Evolutionary conservation across 2,888 invertebrate genomes (phyloP).

Genomic region (Calameuta filiformis): DNA sequence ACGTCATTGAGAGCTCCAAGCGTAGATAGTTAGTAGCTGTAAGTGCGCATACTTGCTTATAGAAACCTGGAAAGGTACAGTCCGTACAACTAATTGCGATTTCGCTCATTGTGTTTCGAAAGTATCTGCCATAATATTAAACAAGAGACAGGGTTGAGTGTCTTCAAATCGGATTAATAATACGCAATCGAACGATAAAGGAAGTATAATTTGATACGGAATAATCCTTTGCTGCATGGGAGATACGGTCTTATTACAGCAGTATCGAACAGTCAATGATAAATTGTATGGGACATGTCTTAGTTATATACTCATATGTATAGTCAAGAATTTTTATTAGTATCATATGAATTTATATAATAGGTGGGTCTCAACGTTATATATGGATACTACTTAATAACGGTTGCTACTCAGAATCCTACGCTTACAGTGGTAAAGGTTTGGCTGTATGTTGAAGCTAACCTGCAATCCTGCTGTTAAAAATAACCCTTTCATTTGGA

Average conservation of each 20-base stretch:
- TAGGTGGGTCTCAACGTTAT: background rate
- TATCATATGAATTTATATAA: background rate
- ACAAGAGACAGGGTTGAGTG: background rate
- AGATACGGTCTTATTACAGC: background rate
- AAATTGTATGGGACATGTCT: background rate
- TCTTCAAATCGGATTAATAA: background rate
- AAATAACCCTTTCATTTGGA: slow-evolving; percentile 17
- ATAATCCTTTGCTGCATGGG: background rate
- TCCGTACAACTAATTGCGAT: background rate
- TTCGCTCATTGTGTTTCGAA: background rate
- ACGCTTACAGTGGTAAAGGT: background rate
- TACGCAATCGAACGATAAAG: background rate
- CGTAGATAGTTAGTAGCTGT: background rate
- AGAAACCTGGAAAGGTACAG: background rate
- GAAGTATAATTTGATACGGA: background rate
- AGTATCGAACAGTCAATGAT: background rate
- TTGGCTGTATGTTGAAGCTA: slow-evolving; percentile 1
- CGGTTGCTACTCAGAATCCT: background rate
- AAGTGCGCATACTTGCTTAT: background rate
- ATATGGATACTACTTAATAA: background rate
- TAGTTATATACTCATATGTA: background rate
- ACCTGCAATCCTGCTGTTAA: slow-evolving; percentile 4
- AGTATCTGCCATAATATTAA: background rate
- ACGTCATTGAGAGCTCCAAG: background rate
- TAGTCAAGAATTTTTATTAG: background rate